Evolutionary conservation across 2,888 invertebrate genomes (phyloP), one percentile per base, ranked within the genome.

Genomic region (Drosophila nr. medialis): DNA sequence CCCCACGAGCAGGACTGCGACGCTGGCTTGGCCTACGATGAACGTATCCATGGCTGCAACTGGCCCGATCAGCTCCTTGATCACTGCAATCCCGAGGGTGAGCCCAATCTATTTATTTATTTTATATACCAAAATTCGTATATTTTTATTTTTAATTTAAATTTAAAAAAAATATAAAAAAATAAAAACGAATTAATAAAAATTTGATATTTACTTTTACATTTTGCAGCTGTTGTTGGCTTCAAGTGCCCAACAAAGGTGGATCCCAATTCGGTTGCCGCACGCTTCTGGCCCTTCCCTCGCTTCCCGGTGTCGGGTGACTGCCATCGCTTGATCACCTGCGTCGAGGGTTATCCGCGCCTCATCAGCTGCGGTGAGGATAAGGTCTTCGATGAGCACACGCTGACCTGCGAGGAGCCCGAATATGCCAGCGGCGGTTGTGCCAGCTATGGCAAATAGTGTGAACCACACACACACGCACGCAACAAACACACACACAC

Each of bases 271-370:
- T 95, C 96, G 21, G 95, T 96, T 67, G 96, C 97, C 6, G 97
- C 97, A 60, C 97, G 96, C 92, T 98, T 98, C 94, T 97, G 97
- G 96, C 98, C 98, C 0, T 98, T 95, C 94, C 98, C 98, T 38
- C 95, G 98, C 80, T 98, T 97, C 94, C 95, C 98, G 4, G 96
- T 98, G 15, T 96, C 97, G 51, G 97, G 97, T 21, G 97, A 98
- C 93, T 97, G 97, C 92, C 96, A 96, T 91, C 95, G 96, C 69
- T 94, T 98, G 77, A 97, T 98, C 93, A 98, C 98, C 72, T 98
- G 98, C 92, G 98, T 98, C 49, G 96, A 98, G 87, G 97, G 97
- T 32, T 95, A 96, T 92, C 98, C 98, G 5, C 95, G 98, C 72
- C 95, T 98, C 77, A 96, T 98, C 90, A 95, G 96, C 67, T 98